These are phyloP conservation scores for Meriones psammophilus DNA, from an alignment of 2,797 vertebrate genomes.

Conservation along the genomic window DNA sequence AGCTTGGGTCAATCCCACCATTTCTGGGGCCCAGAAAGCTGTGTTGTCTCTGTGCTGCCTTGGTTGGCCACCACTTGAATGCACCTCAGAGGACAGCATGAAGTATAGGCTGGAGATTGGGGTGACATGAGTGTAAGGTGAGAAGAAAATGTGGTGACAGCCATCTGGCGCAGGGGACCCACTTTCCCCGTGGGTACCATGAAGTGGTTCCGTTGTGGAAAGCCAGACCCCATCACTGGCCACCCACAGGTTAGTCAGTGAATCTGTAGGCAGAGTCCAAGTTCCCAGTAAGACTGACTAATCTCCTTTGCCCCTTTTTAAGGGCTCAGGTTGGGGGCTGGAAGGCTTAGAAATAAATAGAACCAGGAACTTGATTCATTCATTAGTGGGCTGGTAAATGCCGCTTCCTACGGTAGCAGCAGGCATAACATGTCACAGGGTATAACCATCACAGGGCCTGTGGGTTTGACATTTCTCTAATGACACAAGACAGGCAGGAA, in stretches of 20 bases:
- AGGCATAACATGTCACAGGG: background rate
- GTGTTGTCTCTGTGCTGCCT: background rate
- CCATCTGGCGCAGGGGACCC: accelerated
- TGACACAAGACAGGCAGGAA: background rate
- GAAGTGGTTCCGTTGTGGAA: accelerated
- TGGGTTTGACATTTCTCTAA: background rate
- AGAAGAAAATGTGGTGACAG: background rate
- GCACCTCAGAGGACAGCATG: background rate
- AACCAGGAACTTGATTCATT: background rate
- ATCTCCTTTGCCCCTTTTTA: background rate
- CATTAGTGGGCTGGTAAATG: background rate
- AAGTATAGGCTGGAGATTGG: background rate
- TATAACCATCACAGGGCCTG: background rate
- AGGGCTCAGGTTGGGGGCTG: background rate
- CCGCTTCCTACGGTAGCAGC: background rate
- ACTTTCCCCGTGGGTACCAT: background rate
- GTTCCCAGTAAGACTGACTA: background rate
- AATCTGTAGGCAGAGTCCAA: background rate
- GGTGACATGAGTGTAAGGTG: background rate
- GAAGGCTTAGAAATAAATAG: background rate
- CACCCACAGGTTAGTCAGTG: background rate
- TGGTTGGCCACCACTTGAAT: background rate
- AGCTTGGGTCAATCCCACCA: background rate
- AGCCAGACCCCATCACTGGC: accelerated
- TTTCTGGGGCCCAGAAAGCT: background rate